Evolutionary conservation across 2,797 vertebrate genomes (phyloP).

Genomic region (Arrhamphus sclerolepis): DNA sequence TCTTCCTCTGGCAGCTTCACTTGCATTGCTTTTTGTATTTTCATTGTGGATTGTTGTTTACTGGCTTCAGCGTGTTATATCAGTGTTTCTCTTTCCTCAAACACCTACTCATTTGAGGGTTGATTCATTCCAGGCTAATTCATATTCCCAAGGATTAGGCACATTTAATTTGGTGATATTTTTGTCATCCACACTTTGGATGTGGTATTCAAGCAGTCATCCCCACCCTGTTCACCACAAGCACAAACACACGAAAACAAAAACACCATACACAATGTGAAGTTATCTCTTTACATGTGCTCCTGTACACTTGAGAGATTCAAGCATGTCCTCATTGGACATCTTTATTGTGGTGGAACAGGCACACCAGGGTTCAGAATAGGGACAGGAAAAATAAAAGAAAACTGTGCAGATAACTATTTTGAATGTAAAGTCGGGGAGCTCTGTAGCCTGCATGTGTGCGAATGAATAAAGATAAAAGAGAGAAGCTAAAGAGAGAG

Average conservation of each 20-base stretch:
- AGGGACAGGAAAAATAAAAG: slow-evolving; percentile 21
- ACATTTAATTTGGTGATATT: slow-evolving; percentile 82
- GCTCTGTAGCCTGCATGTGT: too few relatives aligned
- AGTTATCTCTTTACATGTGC: slow-evolving; percentile 48
- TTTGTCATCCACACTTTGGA: slow-evolving; percentile 78
- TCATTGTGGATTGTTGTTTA: slow-evolving; percentile 80
- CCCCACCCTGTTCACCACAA: slow-evolving; percentile 69
- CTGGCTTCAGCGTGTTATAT: slow-evolving; percentile 70
- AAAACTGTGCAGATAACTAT: background rate
- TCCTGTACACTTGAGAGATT: slow-evolving; percentile 40
- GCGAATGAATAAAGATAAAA: too few relatives aligned
- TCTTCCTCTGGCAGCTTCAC: slow-evolving; percentile 73
- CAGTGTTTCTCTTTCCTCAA: slow-evolving; percentile 77
- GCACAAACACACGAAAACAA: slow-evolving; percentile 56
- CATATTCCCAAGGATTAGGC: slow-evolving; percentile 80
- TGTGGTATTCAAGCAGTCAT: slow-evolving; percentile 72
- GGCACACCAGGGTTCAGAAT: slow-evolving; percentile 48
- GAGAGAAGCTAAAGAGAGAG: too few relatives aligned
- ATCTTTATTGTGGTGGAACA: slow-evolving; percentile 38
- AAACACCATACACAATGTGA: slow-evolving; percentile 46
- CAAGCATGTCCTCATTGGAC: slow-evolving; percentile 46
- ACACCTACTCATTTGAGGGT: slow-evolving; percentile 81
- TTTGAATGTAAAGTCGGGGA: too few relatives aligned
- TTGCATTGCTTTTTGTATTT: slow-evolving; percentile 72
- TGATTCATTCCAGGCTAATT: slow-evolving; percentile 81